These are phyloP conservation scores for Myotis vivesi DNA, from an alignment of 2,797 vertebrate genomes.

Conservation along the genomic window DNA sequence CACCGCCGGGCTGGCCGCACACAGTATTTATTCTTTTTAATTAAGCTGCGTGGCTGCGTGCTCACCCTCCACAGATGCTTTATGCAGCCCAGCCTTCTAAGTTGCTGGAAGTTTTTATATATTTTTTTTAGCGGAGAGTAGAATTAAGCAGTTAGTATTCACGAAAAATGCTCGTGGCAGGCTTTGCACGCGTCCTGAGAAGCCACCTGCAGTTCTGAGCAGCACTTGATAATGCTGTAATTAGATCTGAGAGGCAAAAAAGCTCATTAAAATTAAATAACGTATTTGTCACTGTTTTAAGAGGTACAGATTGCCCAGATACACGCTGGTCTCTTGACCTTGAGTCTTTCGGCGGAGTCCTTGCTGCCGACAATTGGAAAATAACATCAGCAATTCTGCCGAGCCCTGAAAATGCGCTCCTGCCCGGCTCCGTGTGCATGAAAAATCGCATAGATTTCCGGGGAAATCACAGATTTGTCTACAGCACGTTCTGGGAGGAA, in stretches of 20 bases:
- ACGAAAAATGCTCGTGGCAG: conserved; percentile 85
- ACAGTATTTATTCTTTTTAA: conserved; percentile 69
- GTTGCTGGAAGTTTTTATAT: conserved; percentile 52
- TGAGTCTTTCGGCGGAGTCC: conserved; percentile 82
- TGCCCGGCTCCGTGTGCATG: conserved; percentile 7
- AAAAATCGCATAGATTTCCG: not conserved
- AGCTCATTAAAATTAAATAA: conserved; percentile 90
- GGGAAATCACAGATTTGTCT: not conserved
- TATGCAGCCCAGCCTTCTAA: conserved; percentile 3
- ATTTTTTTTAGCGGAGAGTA: conserved; percentile 65
- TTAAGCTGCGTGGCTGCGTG: not conserved
- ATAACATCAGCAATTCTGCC: conserved; percentile 33
- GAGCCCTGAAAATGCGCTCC: not conserved
- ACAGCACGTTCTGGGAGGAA: not conserved
- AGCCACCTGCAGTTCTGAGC: conserved; percentile 88
- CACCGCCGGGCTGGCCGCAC: conserved; percentile 20
- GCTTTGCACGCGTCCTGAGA: conserved; percentile 83
- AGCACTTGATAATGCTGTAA: conserved; percentile 88
- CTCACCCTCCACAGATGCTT: conserved; percentile 54
- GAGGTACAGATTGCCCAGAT: conserved; percentile 84
- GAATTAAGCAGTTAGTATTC: conserved; percentile 83
- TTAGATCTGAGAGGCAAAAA: conserved; percentile 90
- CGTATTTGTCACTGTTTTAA: conserved; percentile 89
- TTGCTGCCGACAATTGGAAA: conserved; percentile 60
- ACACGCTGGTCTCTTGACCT: conserved; percentile 88